These are phyloP conservation scores for Tethya wilhelma DNA, from an alignment of 37 sponge, comb jelly and placozoan species.

Conservation along the genomic window DNA sequence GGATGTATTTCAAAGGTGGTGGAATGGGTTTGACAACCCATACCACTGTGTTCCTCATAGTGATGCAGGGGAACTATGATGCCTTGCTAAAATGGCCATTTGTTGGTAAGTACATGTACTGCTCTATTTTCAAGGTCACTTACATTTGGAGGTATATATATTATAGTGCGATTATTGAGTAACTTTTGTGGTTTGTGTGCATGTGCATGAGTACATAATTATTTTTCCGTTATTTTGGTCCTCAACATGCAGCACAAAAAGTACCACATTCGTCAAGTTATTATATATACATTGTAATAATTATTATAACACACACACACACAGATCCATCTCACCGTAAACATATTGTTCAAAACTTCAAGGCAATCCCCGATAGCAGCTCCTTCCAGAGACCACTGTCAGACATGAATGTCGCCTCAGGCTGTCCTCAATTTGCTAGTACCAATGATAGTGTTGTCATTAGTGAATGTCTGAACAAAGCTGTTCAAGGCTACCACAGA, in stretches of 20 bases:
- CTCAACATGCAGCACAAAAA: not conserved
- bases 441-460: too few species aligned
- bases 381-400: constrained; percentile 53
- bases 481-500: too few species aligned
- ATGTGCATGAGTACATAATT: constrained; percentile 3
- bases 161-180: too few species aligned
- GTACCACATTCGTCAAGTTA: too few species aligned
- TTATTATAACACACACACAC: not conserved
- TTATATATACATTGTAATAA: too few species aligned
- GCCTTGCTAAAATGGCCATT: constrained; percentile 82
- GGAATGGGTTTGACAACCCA: constrained; percentile 71
- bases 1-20: constrained; percentile 87
- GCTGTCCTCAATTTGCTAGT: constrained; percentile 74
- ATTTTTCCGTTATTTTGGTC: not conserved
- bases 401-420: constrained; percentile 76
- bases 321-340: constrained; percentile 64
- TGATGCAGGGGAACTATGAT: constrained; percentile 88
- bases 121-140: too few species aligned
- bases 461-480: too few species aligned
- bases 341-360: constrained; percentile 87
- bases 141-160: too few species aligned
- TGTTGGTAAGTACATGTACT: too few species aligned
- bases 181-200: too few species aligned
- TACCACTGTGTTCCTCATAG: constrained; percentile 80
- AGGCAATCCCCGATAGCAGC: constrained; percentile 48